These are phyloP conservation scores for Tetragonula clypearis DNA, from an alignment of 1,140 invertebrate species.

Conservation along the genomic window DNA sequence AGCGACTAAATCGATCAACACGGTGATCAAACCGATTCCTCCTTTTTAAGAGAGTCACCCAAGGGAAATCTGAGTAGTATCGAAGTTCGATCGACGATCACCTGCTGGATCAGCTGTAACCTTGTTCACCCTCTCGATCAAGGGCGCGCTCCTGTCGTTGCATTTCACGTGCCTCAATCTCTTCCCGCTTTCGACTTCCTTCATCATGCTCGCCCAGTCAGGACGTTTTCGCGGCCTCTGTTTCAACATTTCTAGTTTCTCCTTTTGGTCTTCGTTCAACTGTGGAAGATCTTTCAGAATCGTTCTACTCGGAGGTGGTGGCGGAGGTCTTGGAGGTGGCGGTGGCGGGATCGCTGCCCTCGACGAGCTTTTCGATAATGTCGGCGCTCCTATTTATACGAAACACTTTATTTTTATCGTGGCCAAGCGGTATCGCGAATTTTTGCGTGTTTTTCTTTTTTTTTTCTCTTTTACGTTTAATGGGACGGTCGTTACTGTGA, in stretches of 20 bases:
- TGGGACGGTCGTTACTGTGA: background rate
- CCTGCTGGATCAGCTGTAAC: conserved; percentile 83
- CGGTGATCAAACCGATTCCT: conserved; percentile 13
- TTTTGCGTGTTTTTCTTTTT: background rate
- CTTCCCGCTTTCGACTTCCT: conserved; percentile 90
- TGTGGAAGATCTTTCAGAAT: conserved; percentile 80
- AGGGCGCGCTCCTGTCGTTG: conserved; percentile 88
- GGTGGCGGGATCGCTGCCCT: conserved; percentile 82
- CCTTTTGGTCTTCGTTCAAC: conserved; percentile 82
- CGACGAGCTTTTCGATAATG: conserved; percentile 79
- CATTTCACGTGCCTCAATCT: conserved; percentile 91
- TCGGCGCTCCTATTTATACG: conserved; percentile 74
- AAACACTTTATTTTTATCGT: conserved; percentile 32
- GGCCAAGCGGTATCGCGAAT: background rate
- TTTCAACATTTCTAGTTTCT: conserved; percentile 85
- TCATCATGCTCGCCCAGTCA: conserved; percentile 95
- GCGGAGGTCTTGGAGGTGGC: conserved; percentile 87
- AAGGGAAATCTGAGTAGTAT: conserved; percentile 40
- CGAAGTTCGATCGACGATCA: conserved; percentile 72
- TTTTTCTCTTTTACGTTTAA: background rate
- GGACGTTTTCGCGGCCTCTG: conserved; percentile 90
- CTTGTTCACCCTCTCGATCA: conserved; percentile 82
- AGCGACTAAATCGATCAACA: conserved; percentile 30
- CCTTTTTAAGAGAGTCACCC: conserved; percentile 21
- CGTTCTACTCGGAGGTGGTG: conserved; percentile 84